Evolutionary conservation across 1,140 invertebrate genomes (phyloP).

Genomic region (Varroa destructor): DNA sequence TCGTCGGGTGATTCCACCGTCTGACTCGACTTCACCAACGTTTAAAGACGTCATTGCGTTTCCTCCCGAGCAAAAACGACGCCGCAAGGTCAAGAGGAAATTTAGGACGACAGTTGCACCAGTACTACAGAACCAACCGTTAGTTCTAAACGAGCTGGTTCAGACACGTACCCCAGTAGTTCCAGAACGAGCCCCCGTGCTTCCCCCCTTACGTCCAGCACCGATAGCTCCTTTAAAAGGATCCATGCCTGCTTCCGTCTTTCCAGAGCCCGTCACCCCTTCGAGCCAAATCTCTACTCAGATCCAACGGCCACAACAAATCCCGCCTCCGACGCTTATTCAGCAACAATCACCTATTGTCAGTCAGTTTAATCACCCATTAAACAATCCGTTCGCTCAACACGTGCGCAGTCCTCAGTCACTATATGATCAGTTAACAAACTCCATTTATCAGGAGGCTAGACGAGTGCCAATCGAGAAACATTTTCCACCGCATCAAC

Average conservation of each 20-base stretch:
- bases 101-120: slow-evolving; percentile 11
- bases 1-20: slow-evolving; percentile 5
- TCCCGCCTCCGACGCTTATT: not conserved
- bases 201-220: not conserved
- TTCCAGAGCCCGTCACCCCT: too few species aligned
- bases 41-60: not conserved
- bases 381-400: slow-evolving; percentile 12
- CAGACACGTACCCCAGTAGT: not conserved
- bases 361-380: too few species aligned
- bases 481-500: not conserved
- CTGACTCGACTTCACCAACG: not conserved
- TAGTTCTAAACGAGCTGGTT: not conserved
- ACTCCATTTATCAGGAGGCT: slow-evolving; percentile 19
- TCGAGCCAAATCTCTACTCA: too few species aligned
- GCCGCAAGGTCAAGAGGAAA: slow-evolving; percentile 12
- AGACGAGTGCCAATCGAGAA: not conserved
- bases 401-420: slow-evolving; percentile 15
- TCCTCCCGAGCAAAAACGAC: not conserved
- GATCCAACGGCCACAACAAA: not conserved
- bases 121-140: not conserved
- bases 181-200: not conserved
- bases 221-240: not conserved
- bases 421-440: slow-evolving; percentile 13
- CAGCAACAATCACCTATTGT: not conserved
- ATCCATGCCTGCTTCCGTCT: too few species aligned